phyloP scores from a whole-genome alignment of 2,113 vertebrate species.

The Ictidomys tridecemlineatus region DNA sequence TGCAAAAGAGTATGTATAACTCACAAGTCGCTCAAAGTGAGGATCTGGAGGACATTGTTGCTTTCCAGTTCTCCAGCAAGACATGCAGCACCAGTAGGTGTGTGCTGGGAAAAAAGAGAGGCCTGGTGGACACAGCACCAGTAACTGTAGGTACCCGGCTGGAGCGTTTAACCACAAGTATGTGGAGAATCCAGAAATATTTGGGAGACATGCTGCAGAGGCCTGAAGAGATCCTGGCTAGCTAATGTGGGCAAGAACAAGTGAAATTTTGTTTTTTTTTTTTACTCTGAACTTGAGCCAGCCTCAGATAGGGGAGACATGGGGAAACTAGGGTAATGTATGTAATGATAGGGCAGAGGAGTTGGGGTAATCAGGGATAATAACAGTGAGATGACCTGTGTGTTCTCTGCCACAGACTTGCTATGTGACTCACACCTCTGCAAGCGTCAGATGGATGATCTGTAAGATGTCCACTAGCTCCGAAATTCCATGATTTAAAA shows the following conservation, averaged over 20 bases:
- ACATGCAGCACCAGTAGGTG: neutral
- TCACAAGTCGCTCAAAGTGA: neutral
- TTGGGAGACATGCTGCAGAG: neutral
- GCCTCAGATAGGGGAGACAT: neutral
- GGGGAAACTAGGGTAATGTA: neutral
- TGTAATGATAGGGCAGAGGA: neutral
- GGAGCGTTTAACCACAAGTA: neutral
- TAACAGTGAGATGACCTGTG: neutral
- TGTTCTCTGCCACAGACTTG: neutral
- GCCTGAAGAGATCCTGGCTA: neutral
- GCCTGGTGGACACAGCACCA: neutral
- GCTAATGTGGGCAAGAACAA: neutral
- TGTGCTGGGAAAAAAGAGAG: neutral
- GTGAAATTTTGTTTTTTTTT: neutral
- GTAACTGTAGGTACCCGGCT: too few species aligned
- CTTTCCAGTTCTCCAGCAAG: neutral
- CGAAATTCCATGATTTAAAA: neutral
- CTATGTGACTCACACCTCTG: neutral
- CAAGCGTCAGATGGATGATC: neutral
- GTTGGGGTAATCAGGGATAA: neutral
- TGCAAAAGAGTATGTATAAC: neutral
- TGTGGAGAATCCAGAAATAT: neutral
- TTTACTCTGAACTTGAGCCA: neutral
- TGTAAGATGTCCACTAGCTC: neutral
- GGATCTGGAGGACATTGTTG: neutral